Evolutionary conservation across 2,888 invertebrate species (phyloP), one percentile per base, ranked within the genome.

Genomic region (Epinotia bilunana): DNA sequence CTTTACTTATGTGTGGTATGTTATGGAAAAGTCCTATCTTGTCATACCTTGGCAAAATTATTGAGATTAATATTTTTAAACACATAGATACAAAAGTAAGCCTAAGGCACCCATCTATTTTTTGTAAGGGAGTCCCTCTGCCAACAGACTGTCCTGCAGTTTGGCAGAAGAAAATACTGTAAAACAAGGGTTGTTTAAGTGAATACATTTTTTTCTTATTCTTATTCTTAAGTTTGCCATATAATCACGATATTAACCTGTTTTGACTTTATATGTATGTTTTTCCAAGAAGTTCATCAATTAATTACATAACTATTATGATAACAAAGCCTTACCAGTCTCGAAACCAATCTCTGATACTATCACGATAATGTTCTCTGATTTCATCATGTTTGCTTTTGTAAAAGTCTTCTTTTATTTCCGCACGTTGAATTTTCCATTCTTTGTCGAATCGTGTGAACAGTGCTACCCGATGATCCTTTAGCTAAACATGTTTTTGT

Each of bases 331-430:
- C 39, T 80, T 85, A 91, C 92, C 92, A 92, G 80, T 83, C 83
- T n/a, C 79, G 76, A 80, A 91, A 90, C 92, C 92, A 92, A 62
- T 83, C 79, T 75, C 90, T 85, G 5, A 90, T 83, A 63, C 84
- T 79, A 69, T 89, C 90, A 77, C 89, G 81, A 73, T 84, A 85
- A 69, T 91, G 87, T 73, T 90, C 91, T 28, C 78, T 78, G 0
- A 90, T 79, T 13, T 83, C 82, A 33, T 83, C 82, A 16, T 77
- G 78, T 74, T 82, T 85, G 64, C 71, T 79, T 78, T 81, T 79
- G 3, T 83, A 74, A 76, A 80, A 87, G 2, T 83, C 76, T 70
- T 83, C 77, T 81, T 87, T 88, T 13, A 86, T 76, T 49, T 79
- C 70, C 33, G 83, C 76, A 55, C 77, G 84, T 9, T 81, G 78